Base-by-base conservation (phyloP, 2,797 vertebrate species). In the Mormyrus hasselquistii region DNA sequence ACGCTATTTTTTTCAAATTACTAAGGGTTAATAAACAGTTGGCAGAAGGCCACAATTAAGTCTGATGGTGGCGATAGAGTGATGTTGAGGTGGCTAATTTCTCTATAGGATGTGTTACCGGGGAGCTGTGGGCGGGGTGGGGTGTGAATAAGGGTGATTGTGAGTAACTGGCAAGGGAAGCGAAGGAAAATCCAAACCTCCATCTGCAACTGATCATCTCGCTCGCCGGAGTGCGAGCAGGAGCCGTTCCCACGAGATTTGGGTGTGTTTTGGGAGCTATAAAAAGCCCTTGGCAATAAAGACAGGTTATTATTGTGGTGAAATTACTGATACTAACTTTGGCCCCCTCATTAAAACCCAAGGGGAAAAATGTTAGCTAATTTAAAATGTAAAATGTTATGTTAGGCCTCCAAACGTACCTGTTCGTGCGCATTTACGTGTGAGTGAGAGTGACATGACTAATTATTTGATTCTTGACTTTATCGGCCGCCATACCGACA, bases 241-340 rank as follows among this genome's bases (percentile, higher is more conserved):
- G 87, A 44, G 89, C 84, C 92, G 91, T 94, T 93, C 95, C 95
- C 95, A 92, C 91, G 95, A 92, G 92, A 91, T 90, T 84, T 93
- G 92, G 94, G 94, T 89, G 94, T 95, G 93, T 96, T 90, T 92
- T 90, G 90, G 73, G 92, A 91, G 94, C 95, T 98, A 97, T 96
- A 97, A 97, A 97, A 97, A 97, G 96, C 92, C 92, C 34, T 92
- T 95, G 94, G 95, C 93, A 93, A 91, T 69, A 90, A 93, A 96
- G 92, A 89, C 89, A 52, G 57, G 86, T 2, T 94, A 93, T 95
- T 91, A 96, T 97, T 96, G 92, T 94, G 92, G 92, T 90, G 91
- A 89, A 93, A 91, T 69, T 88, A 90, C 91, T 92, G 93, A 95
- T 93, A 94, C 52, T 91, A 91, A 89, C 89, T 85, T 19, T 52